phyloP scores from a whole-genome alignment of 2,113 vertebrate genomes.

The Scartelaos histophorus region DNA sequence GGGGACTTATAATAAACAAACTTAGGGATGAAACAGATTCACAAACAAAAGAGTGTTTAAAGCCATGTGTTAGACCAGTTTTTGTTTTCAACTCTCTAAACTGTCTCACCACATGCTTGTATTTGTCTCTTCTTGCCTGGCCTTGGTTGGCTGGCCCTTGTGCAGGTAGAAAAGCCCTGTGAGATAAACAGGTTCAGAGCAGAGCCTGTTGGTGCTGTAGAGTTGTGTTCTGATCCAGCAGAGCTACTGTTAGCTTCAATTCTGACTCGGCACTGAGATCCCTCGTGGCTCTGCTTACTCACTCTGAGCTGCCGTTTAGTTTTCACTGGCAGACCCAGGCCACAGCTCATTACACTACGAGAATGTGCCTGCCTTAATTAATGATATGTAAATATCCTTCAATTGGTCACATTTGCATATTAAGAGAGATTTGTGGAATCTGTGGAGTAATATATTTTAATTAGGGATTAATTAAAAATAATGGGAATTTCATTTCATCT shows the following conservation, averaged over 20 bases:
- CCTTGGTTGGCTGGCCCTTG: neutral
- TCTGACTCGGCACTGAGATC: conserved; percentile 69
- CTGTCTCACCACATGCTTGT: neutral
- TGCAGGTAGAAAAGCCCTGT: conserved; percentile 20
- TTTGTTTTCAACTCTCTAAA: neutral
- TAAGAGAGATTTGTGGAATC: conserved; percentile 99
- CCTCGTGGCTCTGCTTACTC: conserved; percentile 73
- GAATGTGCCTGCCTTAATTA: conserved; percentile 99
- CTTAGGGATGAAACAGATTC: neutral
- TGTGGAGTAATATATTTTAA: conserved; percentile 99
- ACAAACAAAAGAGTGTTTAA: neutral
- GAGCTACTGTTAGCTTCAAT: conserved; percentile 61
- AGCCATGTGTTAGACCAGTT: neutral
- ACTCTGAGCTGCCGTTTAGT: conserved; percentile 74
- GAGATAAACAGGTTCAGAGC: neutral
- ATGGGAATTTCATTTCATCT: conserved; percentile 99
- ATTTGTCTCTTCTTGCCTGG: neutral
- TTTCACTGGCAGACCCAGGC: conserved; percentile 89
- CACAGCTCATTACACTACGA: conserved; percentile 99
- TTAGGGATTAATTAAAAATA: conserved; percentile 99
- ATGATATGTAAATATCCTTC: conserved; percentile 99
- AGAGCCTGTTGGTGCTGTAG: conserved; percentile 43
- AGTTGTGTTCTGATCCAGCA: conserved; percentile 50
- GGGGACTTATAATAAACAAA: neutral
- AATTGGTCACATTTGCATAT: conserved; percentile 99